Evolutionary conservation across 2,797 vertebrate genomes (phyloP).

Genomic region (Cyprinodon diabolis): DNA sequence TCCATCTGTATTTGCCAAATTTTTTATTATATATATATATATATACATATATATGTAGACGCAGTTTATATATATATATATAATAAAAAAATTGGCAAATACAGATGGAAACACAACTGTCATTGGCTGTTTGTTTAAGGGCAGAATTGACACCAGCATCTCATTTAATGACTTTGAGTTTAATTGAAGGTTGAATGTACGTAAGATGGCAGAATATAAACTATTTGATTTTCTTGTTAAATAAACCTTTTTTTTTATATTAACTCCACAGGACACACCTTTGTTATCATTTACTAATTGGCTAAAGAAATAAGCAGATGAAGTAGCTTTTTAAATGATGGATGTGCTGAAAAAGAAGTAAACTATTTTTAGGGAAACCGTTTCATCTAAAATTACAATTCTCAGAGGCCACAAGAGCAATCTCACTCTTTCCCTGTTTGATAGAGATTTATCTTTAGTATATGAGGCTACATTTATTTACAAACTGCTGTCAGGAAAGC

Average conservation of each 20-base stretch:
- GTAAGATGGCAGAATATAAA: background rate
- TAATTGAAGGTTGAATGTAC: background rate
- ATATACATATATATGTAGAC: no score
- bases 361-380: conserved; percentile 72
- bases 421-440: conserved; percentile 61
- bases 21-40: no score
- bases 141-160: background rate
- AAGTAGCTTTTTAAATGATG: conserved; percentile 41
- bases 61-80: no score
- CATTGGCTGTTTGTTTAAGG: background rate
- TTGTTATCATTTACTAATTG: conserved; percentile 49
- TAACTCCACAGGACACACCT: conserved; percentile 23
- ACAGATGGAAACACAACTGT: background rate
- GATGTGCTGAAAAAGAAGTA: conserved; percentile 35
- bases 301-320: conserved; percentile 47
- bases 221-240: background rate
- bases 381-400: conserved; percentile 75
- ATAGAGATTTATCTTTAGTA: conserved; percentile 62
- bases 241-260: background rate
- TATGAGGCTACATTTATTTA: conserved; percentile 73
- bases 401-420: conserved; percentile 69
- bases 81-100: background rate
- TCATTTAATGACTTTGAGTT: background rate
- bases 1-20: background rate
- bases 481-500: conserved; percentile 67